Evolutionary conservation across 1,140 invertebrate species (phyloP).

Genomic region (Cydia fagiglandana): DNA sequence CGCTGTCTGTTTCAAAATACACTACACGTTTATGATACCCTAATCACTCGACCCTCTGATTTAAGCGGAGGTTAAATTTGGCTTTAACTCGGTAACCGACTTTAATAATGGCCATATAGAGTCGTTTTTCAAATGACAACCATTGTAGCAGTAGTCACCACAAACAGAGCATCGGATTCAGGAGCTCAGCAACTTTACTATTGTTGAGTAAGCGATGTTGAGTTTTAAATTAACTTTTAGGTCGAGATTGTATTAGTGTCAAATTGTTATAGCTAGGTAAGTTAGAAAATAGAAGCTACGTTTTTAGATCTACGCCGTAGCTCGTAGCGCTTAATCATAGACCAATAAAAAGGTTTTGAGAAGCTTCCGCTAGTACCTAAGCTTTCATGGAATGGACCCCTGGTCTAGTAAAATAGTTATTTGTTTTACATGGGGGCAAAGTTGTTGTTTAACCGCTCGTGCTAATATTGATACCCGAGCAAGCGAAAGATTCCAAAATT

Average conservation of each 20-base stretch:
- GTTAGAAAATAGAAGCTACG: neutral
- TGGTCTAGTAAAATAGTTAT: too few species aligned
- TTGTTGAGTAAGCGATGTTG: conserved; percentile 47
- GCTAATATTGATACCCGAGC: too few species aligned
- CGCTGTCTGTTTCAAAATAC: conserved; percentile 50
- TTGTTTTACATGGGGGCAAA: too few species aligned
- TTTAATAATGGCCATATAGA: neutral
- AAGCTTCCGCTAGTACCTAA: too few species aligned
- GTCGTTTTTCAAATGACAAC: neutral
- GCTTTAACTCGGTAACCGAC: neutral
- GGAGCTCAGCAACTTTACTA: conserved; percentile 51
- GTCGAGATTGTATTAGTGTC: conserved; percentile 17
- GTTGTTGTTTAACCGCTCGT: too few species aligned
- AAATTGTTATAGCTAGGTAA: neutral
- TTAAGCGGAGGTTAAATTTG: conserved; percentile 34
- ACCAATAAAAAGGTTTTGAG: too few species aligned
- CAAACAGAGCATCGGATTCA: conserved; percentile 44
- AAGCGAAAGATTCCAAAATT: too few species aligned
- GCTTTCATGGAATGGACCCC: too few species aligned
- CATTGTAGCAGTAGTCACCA: conserved; percentile 37
- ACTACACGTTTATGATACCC: conserved; percentile 59
- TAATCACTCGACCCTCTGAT: conserved; percentile 58
- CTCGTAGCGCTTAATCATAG: too few species aligned
- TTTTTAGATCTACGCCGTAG: too few species aligned
- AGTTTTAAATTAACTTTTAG: conserved; percentile 53